Evolutionary conservation across 2,113 vertebrate genomes (phyloP).

Genomic region (Nesogale talazaci): DNA sequence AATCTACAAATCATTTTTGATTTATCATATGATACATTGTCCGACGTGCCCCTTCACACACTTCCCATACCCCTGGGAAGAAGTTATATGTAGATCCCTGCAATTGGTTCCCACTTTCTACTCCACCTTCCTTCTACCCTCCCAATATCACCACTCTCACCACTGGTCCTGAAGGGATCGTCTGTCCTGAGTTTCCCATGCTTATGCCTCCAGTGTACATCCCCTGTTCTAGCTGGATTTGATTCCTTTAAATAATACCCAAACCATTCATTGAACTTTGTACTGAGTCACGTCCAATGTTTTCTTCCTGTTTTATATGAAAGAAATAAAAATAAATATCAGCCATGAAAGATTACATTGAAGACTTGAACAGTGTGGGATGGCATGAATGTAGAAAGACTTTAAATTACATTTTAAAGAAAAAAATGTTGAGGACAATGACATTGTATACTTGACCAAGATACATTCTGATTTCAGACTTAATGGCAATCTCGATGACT

Average conservation of each 20-base stretch:
- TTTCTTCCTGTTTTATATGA: constrained; percentile 13
- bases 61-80: too few species aligned
- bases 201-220: too few species aligned
- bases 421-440: constrained; percentile 11
- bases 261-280: background rate
- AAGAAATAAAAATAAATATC: constrained; percentile 30
- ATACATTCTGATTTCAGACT: constrained; percentile 1
- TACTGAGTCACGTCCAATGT: background rate
- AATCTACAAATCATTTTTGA: too few species aligned
- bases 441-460: background rate
- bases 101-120: too few species aligned
- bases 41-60: too few species aligned
- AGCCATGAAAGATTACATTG: background rate
- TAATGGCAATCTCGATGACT: background rate
- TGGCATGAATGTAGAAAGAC: background rate
- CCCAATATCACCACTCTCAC: too few species aligned
- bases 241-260: background rate
- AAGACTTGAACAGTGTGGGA: background rate
- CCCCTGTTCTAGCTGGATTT: too few species aligned
- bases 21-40: too few species aligned
- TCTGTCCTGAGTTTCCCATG: too few species aligned
- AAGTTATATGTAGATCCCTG: too few species aligned
- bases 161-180: too few species aligned
- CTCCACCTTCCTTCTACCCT: too few species aligned
- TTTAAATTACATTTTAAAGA: constrained; percentile 4